phyloP scores from a whole-genome alignment of 2,888 invertebrate genomes.

The Odontocerum albicorne region DNA sequence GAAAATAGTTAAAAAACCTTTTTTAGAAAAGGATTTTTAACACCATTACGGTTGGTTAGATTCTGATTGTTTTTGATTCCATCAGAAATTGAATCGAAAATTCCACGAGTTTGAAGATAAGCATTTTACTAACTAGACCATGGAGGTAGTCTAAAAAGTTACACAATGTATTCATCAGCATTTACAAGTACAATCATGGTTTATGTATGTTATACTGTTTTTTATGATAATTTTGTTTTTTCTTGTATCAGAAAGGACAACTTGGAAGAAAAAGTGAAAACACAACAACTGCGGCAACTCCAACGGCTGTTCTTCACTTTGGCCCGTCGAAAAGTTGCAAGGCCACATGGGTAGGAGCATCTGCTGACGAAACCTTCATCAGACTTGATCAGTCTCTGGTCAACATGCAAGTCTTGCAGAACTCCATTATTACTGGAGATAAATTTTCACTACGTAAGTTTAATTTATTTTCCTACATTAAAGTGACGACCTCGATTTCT shows the following conservation, averaged over 20 bases:
- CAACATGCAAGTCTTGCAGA: conserved; percentile 84
- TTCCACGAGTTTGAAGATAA: too few relatives aligned
- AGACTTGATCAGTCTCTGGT: conserved; percentile 92
- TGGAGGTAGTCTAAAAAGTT: too few relatives aligned
- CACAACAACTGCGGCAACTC: conserved; percentile 72
- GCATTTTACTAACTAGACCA: too few relatives aligned
- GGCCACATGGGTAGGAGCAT: conserved; percentile 92
- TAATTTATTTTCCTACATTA: conserved; percentile 18
- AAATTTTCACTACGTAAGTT: conserved; percentile 76
- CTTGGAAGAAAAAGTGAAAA: conserved; percentile 57
- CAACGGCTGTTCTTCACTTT: conserved; percentile 75
- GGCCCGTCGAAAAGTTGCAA: conserved; percentile 85
- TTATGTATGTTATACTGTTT: too few relatives aligned
- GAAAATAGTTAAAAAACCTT: too few relatives aligned
- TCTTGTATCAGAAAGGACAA: conserved; percentile 55
- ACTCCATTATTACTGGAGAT: conserved; percentile 88
- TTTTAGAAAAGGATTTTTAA: too few relatives aligned
- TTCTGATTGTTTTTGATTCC: too few relatives aligned
- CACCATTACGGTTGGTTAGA: too few relatives aligned
- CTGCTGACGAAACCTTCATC: conserved; percentile 94
- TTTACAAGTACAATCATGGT: too few relatives aligned
- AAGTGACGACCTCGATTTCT: conserved; percentile 2
- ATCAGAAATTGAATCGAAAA: too few relatives aligned
- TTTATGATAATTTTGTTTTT: too few relatives aligned
- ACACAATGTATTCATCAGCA: too few relatives aligned